Evolutionary conservation across 2,888 invertebrate genomes (phyloP), one percentile per base, ranked within the genome.

Genomic region (Zaprionus lineosus): DNA sequence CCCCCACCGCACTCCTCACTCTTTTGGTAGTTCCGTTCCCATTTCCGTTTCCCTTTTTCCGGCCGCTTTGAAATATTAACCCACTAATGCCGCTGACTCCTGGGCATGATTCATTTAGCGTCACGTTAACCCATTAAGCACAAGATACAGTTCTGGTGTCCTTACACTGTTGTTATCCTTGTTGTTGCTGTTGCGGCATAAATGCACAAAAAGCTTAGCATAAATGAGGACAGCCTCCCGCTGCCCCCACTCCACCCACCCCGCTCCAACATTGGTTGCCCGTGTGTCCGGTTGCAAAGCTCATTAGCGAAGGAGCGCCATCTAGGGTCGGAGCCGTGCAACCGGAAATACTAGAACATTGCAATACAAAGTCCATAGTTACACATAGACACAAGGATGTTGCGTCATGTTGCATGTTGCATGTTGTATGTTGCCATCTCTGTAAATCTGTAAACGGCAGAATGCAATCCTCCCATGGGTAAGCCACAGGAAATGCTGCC

Each of bases 111-210:
- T 79, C 78, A 84, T 82, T 82, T 78, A 82, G 83, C 85, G 71
- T 82, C 83, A 84, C 83, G 78, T 82, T 79, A 82, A 84, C 78
- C 78, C 78, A 79, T 84, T 79, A 82, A 84, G 78, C 76, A 61
- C 43, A 63, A 51, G 83, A 71, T 82, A 65, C 78, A 67, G 60
- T 61, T 67, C 60, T 55, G 57, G 51, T 58, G 15, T 28, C 24
- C 9, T 8, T 18, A 46, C 7, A 0, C 8, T 29, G 24, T 44
- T 26, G 28, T n/a, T 33, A 2, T 16, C 14, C 11, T 7, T 28
- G 40, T 21, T 56, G 50, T 53, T 37, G 21, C 26, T 52, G 40
- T 44, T 36, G 61, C 43, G 52, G 48, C 57, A 64, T 69, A 64
- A 77, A 83, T 73, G 74, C 60, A 81, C 52, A 59, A 61, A 67